Conservation (phyloP, 2,113 vertebrate species). For the Polypterus bichir region DNA sequence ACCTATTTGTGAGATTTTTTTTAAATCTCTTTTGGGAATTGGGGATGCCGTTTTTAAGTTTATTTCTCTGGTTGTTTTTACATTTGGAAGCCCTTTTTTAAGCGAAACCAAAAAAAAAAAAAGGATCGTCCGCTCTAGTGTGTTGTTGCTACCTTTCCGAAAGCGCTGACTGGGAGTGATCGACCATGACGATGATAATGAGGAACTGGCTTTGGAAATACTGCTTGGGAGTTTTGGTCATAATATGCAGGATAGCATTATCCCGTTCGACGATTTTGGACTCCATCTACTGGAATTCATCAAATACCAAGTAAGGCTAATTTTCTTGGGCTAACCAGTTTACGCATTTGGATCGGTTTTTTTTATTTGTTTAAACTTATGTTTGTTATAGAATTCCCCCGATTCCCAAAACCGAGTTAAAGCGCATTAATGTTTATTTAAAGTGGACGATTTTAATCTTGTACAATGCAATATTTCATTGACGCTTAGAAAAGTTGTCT, state of each 20-base stretch:
- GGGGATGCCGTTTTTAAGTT: constrained; percentile 3
- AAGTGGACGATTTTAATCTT: too few relatives aligned
- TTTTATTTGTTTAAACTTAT: too few relatives aligned
- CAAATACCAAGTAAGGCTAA: constrained; percentile 87
- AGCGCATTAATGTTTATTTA: too few relatives aligned
- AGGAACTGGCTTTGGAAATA: constrained; percentile 82
- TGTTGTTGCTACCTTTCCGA: too few relatives aligned
- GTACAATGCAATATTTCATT: too few relatives aligned
- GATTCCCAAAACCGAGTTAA: too few relatives aligned
- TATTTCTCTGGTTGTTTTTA: constrained; percentile 17
- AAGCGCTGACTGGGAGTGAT: constrained; percentile 16
- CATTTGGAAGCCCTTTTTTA: constrained; percentile 7
- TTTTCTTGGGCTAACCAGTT: too few relatives aligned
- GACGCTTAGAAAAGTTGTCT: too few relatives aligned
- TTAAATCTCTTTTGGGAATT: not conserved
- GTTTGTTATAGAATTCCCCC: too few relatives aligned
- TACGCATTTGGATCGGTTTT: too few relatives aligned
- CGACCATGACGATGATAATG: constrained; percentile 49
- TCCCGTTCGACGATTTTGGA: constrained; percentile 84
- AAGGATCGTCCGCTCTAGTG: constrained; percentile 19
- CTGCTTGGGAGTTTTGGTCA: constrained; percentile 79
- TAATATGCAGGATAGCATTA: constrained; percentile 79
- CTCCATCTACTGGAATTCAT: constrained; percentile 98
- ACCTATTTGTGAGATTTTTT: not conserved
- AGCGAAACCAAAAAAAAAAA: not conserved